These are phyloP conservation scores for Albula glossodonta DNA, from an alignment of 2,113 vertebrate genomes.

Conservation along the genomic window DNA sequence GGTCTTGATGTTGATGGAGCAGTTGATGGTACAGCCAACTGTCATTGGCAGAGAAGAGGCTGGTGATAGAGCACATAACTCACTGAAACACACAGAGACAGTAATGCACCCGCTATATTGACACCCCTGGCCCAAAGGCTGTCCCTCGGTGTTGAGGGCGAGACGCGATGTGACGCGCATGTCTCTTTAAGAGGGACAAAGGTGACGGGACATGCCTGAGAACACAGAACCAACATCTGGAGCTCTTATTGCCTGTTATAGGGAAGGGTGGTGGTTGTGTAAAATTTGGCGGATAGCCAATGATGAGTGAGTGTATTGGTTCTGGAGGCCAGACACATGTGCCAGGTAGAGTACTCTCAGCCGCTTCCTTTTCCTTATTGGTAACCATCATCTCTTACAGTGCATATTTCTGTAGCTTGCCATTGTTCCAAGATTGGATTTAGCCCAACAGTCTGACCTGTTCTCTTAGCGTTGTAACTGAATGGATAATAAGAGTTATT, in stretches of 20 bases:
- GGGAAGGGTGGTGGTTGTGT: background rate
- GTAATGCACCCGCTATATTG: background rate
- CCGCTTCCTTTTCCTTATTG: too few relatives aligned
- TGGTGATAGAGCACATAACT: slow-evolving; percentile 2
- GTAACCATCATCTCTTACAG: background rate
- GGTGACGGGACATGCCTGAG: background rate
- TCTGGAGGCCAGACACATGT: too few relatives aligned
- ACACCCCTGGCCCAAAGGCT: background rate
- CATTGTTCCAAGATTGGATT: too few relatives aligned
- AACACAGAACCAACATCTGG: background rate
- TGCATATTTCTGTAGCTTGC: background rate
- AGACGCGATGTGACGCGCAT: background rate
- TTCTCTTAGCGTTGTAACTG: background rate
- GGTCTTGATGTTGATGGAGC: background rate
- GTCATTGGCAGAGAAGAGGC: slow-evolving; percentile 1
- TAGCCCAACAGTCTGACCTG: background rate
- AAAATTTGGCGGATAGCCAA: background rate
- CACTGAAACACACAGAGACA: background rate
- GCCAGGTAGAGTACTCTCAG: too few relatives aligned
- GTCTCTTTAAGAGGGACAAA: background rate
- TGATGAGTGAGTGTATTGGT: too few relatives aligned
- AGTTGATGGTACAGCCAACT: slow-evolving; percentile 2
- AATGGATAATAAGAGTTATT: background rate
- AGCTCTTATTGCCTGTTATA: background rate
- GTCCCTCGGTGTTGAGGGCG: background rate